These are phyloP conservation scores for Acipenser oxyrinchus DNA, from an alignment of 2,797 vertebrate genomes.

Conservation along the genomic window DNA sequence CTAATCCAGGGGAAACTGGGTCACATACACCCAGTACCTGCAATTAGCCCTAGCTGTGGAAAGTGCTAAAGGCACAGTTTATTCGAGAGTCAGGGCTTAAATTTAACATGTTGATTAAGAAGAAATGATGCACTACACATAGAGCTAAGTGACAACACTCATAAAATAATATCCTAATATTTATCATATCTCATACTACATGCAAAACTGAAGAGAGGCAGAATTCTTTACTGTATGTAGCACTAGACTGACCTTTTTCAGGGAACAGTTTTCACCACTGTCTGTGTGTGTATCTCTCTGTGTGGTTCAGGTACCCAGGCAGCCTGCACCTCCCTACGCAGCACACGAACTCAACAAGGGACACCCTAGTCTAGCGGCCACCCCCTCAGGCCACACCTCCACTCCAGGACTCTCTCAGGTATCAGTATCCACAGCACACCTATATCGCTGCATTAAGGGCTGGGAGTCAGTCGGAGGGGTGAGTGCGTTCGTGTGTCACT, in stretches of 20 bases:
- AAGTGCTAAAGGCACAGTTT: background rate
- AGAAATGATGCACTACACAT: too few species aligned
- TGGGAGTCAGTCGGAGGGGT: constrained; percentile 65
- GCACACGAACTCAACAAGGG: constrained; percentile 93
- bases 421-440: constrained; percentile 58
- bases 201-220: too few species aligned
- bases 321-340: constrained; percentile 76
- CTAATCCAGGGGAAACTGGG: constrained; percentile 59
- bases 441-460: constrained; percentile 62
- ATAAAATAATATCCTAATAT: too few species aligned
- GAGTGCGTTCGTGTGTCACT: constrained; percentile 33
- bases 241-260: too few species aligned
- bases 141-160: too few species aligned
- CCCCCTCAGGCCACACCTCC: constrained; percentile 85
- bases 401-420: constrained; percentile 94
- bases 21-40: constrained; percentile 38
- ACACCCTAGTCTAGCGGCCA: constrained; percentile 84
- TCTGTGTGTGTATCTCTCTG: constrained; percentile 29
- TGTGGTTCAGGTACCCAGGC: constrained; percentile 81
- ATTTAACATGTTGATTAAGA: too few species aligned
- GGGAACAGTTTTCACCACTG: too few species aligned
- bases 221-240: too few species aligned
- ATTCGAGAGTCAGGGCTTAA: background rate
- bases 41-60: constrained; percentile 25
- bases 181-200: too few species aligned